These are phyloP conservation scores for Tetragonula clypearis DNA, from an alignment of 1,140 invertebrate species.

Conservation along the genomic window DNA sequence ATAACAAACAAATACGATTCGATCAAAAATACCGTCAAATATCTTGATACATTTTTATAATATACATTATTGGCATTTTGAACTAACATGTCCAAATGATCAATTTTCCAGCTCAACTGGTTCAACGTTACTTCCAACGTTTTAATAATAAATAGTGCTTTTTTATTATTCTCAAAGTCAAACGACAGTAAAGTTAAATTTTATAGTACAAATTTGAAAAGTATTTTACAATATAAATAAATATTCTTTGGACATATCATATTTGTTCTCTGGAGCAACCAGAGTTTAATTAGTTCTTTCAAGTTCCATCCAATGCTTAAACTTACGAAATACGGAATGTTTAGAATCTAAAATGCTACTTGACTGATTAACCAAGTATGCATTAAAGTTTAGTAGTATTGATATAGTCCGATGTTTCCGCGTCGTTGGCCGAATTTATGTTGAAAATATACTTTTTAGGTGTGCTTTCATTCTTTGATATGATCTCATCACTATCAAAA, in stretches of 20 bases:
- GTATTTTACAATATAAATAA: neutral
- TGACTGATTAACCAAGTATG: neutral
- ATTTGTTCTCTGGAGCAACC: neutral
- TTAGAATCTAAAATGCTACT: conserved; percentile 11
- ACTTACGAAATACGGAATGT: conserved; percentile 35
- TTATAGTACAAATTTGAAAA: neutral
- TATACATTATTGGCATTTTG: neutral
- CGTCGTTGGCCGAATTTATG: no score
- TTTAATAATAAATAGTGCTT: neutral
- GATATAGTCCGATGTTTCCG: neutral
- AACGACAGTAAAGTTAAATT: neutral
- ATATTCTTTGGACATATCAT: neutral
- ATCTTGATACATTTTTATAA: neutral
- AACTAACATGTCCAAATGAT: neutral
- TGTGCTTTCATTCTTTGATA: neutral
- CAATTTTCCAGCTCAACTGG: neutral
- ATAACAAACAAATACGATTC: neutral
- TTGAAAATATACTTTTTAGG: conserved; percentile 59
- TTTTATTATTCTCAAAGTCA: neutral
- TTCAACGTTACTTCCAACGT: neutral
- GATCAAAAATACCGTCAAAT: neutral
- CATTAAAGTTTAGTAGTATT: conserved; percentile 40
- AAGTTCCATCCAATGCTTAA: neutral
- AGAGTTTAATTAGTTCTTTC: no score
- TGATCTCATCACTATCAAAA: neutral